Conservation (phyloP, 2,888 invertebrate genomes). For the Aplocera efformata region DNA sequence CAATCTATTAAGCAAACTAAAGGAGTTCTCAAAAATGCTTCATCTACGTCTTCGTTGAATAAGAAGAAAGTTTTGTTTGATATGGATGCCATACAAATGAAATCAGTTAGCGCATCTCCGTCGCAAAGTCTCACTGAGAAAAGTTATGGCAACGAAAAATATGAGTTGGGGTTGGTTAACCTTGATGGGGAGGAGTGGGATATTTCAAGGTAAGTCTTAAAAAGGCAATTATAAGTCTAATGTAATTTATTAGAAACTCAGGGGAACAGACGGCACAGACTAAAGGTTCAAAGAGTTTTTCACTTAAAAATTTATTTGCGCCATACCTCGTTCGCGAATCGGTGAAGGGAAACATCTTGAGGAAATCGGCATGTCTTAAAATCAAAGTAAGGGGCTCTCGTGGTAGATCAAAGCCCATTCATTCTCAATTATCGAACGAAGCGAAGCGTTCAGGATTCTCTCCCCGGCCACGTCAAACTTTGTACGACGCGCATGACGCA, state of each 20-base stretch:
- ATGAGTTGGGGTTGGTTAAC: constrained; percentile 60
- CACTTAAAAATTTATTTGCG: too few species aligned
- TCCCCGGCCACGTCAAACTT: too few species aligned
- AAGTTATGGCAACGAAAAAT: constrained; percentile 58
- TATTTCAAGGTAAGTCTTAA: constrained; percentile 70
- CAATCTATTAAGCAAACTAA: constrained; percentile 61
- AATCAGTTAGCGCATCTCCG: constrained; percentile 75
- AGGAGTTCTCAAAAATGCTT: constrained; percentile 80
- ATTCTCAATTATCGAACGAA: too few species aligned
- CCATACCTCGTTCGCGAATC: too few species aligned
- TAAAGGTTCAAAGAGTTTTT: too few species aligned
- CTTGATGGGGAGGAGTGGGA: constrained; percentile 77
- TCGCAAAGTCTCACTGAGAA: constrained; percentile 71
- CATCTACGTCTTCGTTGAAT: constrained; percentile 74
- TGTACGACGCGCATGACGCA: too few species aligned
- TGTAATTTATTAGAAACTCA: not conserved
- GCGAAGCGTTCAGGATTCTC: too few species aligned
- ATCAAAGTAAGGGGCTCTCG: too few species aligned
- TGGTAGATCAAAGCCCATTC: too few species aligned
- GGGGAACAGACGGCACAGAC: too few species aligned
- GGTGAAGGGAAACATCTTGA: too few species aligned
- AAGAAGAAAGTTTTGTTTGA: constrained; percentile 84
- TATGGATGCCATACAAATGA: constrained; percentile 79
- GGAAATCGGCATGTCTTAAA: too few species aligned
- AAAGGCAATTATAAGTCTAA: constrained; percentile 3